Base-by-base conservation (phyloP, 2,888 invertebrate species). In the Agrotis ipsilon region DNA sequence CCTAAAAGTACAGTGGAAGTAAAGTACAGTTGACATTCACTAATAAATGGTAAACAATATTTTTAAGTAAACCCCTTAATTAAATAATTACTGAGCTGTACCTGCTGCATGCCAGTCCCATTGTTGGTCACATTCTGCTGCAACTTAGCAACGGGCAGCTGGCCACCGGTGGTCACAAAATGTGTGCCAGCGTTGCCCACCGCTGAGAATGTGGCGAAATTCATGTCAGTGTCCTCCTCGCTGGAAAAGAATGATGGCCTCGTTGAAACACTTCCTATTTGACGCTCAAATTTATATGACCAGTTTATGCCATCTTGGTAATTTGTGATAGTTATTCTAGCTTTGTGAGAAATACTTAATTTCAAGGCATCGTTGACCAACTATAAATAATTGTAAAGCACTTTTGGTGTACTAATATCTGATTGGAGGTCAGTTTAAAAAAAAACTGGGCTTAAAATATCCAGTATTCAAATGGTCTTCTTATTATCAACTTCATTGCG, bases 171-270 rank as follows among this genome's bases (percentile, higher is more conserved):
- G 58, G 95, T 94, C 70, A 96, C 94, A 84, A 89, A 96, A 82
- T 96, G 95, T 18, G 95, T 92, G 55, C 95, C 94, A 46, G 97
- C 96, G 55, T 97, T 96, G 78, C 90, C 97, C 93, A 92, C 96
- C 92, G 89, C 88, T 32, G 94, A 92, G 91, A 98, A 98, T 77
- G 98, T 97, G 76, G 98, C 97, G 92, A 98, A 98, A 95, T 98
- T 98, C 98, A 98, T 98, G 81, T 96, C 96, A 39, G 90, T 81
- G 68, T 94, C 95, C 81, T 96, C 95, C 68, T 96, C 96, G 87
- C 96, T 95, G 91, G 11, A 90, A 89, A 61, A 45, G 48, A 82
- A 62, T 52, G 11, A 60, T n/a, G 2, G 18, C 39, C 9, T 27
- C 6, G 45, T 81, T 39, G 39, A 68, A 16, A 45, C 1, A 60